Percentiles rank a stretch among this genome's conserved stretches.
These are phyloP conservation scores for Seriola aureovittata DNA, from an alignment of 2,113 vertebrate genomes.

Conservation along the genomic window DNA sequence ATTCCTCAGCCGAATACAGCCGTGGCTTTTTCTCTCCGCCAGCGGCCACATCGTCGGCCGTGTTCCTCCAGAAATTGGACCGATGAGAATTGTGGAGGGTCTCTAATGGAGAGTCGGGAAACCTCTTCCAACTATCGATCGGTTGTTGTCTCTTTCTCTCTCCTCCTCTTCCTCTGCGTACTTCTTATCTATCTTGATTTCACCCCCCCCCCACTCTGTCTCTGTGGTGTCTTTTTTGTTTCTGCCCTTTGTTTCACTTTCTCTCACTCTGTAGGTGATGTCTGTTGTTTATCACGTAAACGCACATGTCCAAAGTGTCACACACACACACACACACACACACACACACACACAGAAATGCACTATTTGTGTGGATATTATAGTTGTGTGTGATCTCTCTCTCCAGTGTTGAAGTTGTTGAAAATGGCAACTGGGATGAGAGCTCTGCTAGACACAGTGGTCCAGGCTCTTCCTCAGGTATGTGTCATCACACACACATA, in stretches of 20 bases:
- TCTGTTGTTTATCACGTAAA: not conserved
- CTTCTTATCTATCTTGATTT: conserved; percentile 12
- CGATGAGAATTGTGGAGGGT: conserved; percentile 42
- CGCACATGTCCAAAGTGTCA: not conserved
- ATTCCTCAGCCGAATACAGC: not conserved
- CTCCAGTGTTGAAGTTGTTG: conserved; percentile 92
- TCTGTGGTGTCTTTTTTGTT: not conserved
- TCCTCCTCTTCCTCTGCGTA: not conserved
- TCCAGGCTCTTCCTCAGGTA: conserved; percentile 96
- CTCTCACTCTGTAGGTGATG: not conserved
- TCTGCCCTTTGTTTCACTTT: conserved; percentile 17
- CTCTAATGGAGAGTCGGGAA: conserved; percentile 35
- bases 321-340: too few species aligned
- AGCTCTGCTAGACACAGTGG: conserved; percentile 95
- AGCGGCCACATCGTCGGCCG: not conserved
- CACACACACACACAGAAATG: not conserved
- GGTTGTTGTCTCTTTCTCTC: conserved; percentile 5
- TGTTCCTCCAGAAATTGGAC: conserved; percentile 59
- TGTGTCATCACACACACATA: conserved; percentile 21
- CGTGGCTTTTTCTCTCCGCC: not conserved
- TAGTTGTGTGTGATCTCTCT: conserved; percentile 8
- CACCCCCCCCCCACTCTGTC: not conserved
- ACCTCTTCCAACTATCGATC: conserved; percentile 21
- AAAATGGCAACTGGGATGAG: conserved; percentile 99
- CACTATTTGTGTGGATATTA: not conserved